Evolutionary conservation across 2,888 invertebrate species (phyloP).

Genomic region (Myopa tessellatipennis): DNA sequence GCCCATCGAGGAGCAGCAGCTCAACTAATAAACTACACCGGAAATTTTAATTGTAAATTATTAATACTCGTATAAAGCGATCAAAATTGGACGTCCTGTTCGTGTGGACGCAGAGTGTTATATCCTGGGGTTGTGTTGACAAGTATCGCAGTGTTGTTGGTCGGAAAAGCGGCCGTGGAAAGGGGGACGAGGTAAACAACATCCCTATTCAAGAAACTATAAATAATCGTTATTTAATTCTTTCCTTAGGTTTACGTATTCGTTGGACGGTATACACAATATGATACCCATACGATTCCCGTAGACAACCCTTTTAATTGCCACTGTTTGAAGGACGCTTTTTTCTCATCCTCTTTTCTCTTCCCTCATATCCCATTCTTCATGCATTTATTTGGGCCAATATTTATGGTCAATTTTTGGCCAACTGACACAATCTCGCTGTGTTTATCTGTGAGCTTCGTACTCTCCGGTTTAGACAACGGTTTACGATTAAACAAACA

Average conservation of each 20-base stretch:
- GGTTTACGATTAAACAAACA: not conserved
- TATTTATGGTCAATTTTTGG: conserved; percentile 56
- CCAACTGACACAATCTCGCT: conserved; percentile 36
- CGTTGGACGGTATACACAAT: not conserved
- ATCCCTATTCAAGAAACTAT: not conserved
- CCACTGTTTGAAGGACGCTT: not conserved
- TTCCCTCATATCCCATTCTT: conserved; percentile 23
- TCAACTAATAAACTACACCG: conserved; percentile 13
- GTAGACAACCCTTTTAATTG: conserved; percentile 54
- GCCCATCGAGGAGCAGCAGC: not conserved
- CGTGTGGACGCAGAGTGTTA: conserved; percentile 32
- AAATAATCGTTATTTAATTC: not conserved
- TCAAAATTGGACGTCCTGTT: not conserved
- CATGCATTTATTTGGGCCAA: conserved; percentile 45
- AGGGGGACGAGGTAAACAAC: not conserved
- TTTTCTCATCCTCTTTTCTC: not conserved
- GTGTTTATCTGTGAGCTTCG: conserved; percentile 15
- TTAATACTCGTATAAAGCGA: conserved; percentile 13
- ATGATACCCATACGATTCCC: conserved; percentile 4
- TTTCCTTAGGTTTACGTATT: not conserved
- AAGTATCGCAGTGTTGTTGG: not conserved
- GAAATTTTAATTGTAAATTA: conserved; percentile 37
- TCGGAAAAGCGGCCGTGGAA: conserved; percentile 3
- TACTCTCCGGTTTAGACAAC: conserved; percentile 7
- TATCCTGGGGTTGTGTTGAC: conserved; percentile 44